These are phyloP conservation scores for Neodiprion pinetum DNA, from an alignment of 1,140 invertebrate genomes.

Conservation along the genomic window DNA sequence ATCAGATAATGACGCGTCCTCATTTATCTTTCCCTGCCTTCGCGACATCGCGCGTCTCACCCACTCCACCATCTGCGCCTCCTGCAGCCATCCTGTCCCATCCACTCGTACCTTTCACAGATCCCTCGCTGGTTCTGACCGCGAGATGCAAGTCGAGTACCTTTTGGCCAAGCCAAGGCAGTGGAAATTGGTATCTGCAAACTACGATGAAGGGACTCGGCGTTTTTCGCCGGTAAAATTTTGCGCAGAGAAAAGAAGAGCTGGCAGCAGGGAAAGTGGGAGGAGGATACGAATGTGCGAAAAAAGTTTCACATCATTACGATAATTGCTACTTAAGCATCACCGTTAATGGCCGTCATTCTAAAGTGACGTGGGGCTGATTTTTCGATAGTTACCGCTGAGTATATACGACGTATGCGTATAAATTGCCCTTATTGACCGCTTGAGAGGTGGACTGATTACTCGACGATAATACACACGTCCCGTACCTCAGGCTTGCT, in stretches of 20 bases:
- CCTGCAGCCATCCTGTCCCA: too few species aligned
- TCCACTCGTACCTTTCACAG: too few species aligned
- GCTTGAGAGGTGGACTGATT: not conserved
- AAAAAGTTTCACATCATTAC: not conserved
- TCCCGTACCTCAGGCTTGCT: not conserved
- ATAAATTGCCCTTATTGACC: not conserved
- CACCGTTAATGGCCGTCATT: not conserved
- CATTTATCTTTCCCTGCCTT: not conserved
- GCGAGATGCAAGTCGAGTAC: not conserved
- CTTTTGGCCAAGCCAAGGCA: too few species aligned
- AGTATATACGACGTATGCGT: not conserved
- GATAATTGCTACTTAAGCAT: not conserved
- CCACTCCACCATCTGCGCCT: too few species aligned
- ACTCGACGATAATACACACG: not conserved
- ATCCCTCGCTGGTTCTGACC: not conserved
- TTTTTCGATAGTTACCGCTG: not conserved
- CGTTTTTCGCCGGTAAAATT: not conserved
- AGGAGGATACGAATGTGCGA: too few species aligned
- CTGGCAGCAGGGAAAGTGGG: not conserved
- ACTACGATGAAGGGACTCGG: too few species aligned
- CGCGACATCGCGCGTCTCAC: not conserved
- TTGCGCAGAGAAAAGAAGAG: not conserved
- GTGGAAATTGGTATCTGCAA: too few species aligned
- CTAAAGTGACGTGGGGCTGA: not conserved
- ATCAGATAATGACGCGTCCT: slow-evolving; percentile 3